Evolutionary conservation across 2,797 vertebrate species (phyloP).

Genomic region (Cercopithecus neglectus): DNA sequence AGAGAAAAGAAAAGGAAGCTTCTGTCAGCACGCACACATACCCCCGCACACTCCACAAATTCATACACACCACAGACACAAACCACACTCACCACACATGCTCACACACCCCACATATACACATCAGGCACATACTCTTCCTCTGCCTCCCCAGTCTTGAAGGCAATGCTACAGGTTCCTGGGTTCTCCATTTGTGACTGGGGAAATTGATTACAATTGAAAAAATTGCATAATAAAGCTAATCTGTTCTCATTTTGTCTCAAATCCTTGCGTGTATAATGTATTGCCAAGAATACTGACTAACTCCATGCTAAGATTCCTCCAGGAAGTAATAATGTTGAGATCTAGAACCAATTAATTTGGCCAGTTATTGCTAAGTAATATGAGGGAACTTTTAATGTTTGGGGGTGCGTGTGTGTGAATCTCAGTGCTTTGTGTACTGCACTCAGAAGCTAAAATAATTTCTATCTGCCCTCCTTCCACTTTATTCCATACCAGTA

Average conservation of each 20-base stretch:
- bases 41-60: neutral
- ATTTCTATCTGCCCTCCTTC: neutral
- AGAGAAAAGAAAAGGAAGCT: neutral
- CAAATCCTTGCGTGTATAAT: neutral
- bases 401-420: neutral
- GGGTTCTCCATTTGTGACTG: neutral
- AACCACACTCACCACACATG: neutral
- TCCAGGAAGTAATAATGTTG: neutral
- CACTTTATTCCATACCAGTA: neutral
- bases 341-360: neutral
- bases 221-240: neutral
- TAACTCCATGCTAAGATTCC: neutral
- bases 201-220: neutral
- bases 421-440: neutral
- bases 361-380: neutral
- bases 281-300: neutral
- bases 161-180: neutral
- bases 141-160: neutral
- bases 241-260: neutral
- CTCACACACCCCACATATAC: neutral
- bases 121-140: too few species aligned
- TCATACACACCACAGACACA: neutral
- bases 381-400: neutral
- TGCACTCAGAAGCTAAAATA: neutral
- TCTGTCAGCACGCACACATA: neutral